phyloP scores from a whole-genome alignment of 2,797 vertebrate species.

The Halcyon badia region DNA sequence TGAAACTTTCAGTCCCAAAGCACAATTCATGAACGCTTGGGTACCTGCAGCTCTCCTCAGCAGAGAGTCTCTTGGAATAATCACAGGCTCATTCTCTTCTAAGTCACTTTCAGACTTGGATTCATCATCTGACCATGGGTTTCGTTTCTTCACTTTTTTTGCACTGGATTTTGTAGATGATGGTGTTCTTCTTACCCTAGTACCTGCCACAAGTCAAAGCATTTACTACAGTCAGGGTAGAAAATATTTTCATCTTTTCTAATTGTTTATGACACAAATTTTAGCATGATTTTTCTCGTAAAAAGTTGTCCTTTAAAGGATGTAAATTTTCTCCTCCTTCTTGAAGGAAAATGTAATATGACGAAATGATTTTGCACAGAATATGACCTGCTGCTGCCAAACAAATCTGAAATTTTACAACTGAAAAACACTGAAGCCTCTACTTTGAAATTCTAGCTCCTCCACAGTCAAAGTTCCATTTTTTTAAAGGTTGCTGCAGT shows the following conservation, averaged over 20 bases:
- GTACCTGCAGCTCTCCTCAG: conserved; percentile 94
- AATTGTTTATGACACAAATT: not conserved
- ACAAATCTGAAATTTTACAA: not conserved
- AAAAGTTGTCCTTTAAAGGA: not conserved
- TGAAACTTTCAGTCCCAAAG: not conserved
- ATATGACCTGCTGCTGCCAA: not conserved
- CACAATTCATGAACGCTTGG: not conserved
- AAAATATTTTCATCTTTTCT: not conserved
- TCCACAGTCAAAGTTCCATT: not conserved
- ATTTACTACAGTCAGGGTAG: not conserved
- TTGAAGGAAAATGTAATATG: not conserved
- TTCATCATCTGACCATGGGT: conserved; percentile 97
- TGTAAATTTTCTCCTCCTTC: not conserved
- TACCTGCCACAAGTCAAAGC: conserved; percentile 72
- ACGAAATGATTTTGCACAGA: not conserved
- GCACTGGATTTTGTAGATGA: conserved; percentile 81
- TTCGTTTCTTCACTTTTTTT: conserved; percentile 96
- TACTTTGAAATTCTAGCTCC: not conserved
- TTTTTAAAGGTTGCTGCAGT: not conserved
- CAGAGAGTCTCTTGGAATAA: conserved; percentile 94
- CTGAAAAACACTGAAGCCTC: not conserved
- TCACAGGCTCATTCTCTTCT: conserved; percentile 88
- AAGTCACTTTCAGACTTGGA: conserved; percentile 93
- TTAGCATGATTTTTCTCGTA: not conserved
- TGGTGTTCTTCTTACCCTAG: conserved; percentile 88